Percentiles rank a stretch among this genome's conserved stretches.
These are phyloP conservation scores for Acanthochromis polyacanthus DNA, from an alignment of 2,113 vertebrate genomes.

Conservation along the genomic window DNA sequence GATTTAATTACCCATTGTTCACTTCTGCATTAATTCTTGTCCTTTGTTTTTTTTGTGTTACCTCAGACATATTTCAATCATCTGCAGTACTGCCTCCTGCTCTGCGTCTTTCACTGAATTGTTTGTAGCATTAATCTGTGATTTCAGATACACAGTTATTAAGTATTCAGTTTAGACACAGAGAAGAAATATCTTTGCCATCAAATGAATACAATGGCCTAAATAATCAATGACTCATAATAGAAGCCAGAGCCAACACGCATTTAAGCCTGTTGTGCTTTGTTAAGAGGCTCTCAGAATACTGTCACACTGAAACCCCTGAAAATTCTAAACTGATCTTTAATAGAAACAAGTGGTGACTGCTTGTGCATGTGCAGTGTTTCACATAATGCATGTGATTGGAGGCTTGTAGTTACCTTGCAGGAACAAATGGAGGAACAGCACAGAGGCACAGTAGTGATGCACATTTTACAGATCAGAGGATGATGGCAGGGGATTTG, in stretches of 20 bases:
- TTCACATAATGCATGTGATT: background rate
- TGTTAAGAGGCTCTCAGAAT: background rate
- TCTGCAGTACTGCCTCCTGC: background rate
- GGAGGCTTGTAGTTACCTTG: background rate
- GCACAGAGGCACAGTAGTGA: background rate
- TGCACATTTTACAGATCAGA: background rate
- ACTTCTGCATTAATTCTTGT: too few species aligned
- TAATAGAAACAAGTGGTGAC: background rate
- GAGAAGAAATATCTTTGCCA: background rate
- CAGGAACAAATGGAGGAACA: background rate
- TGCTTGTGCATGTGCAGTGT: background rate
- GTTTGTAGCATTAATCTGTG: background rate
- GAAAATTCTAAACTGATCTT: background rate
- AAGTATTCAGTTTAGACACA: background rate
- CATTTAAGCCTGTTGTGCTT: background rate
- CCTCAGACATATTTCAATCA: background rate
- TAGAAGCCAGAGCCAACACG: background rate
- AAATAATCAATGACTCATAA: constrained; percentile 1
- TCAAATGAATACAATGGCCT: background rate
- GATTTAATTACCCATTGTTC: too few species aligned
- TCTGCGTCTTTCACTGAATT: background rate
- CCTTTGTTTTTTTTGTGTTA: background rate
- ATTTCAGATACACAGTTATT: background rate
- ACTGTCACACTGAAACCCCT: background rate
- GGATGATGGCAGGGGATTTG: background rate